These are phyloP conservation scores for Pelochelys cantorii DNA, from an alignment of 2,797 vertebrate genomes.

Conservation along the genomic window DNA sequence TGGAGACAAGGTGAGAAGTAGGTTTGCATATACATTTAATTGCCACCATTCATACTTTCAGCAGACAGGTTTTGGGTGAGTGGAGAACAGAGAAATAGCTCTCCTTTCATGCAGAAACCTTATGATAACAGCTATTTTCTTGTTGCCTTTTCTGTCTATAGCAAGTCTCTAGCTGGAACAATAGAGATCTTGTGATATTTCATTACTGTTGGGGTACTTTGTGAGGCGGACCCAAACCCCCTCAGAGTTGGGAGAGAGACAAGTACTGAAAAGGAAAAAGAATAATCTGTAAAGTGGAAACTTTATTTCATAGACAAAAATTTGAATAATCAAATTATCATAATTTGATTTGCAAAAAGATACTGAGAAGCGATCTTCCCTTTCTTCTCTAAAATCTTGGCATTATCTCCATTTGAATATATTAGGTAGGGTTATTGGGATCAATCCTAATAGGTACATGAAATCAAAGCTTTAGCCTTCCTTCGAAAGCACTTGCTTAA, in stretches of 20 bases:
- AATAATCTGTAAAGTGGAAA: not conserved
- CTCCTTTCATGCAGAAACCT: not conserved
- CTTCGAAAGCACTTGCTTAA: constrained; percentile 29
- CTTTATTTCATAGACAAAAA: not conserved
- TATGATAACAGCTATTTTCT: not conserved
- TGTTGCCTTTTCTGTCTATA: not conserved
- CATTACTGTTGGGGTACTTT: not conserved
- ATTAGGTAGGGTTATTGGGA: not conserved
- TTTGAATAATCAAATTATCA: not conserved
- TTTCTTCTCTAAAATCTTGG: not conserved
- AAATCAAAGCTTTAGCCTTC: constrained; percentile 20
- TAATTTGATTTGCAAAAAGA: constrained; percentile 16
- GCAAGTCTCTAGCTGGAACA: not conserved
- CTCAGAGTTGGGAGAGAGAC: not conserved
- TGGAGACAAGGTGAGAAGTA: constrained; percentile 9
- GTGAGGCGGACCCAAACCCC: not conserved
- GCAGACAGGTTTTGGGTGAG: not conserved
- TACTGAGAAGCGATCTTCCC: not conserved
- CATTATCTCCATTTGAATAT: constrained; percentile 4
- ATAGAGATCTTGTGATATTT: not conserved
- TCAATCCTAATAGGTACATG: constrained; percentile 12
- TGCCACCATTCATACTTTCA: constrained; percentile 35
- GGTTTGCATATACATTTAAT: not conserved
- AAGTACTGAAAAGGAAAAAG: not conserved
- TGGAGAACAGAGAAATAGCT: not conserved